Conservation (phyloP, 2,797 vertebrate genomes). For the Malurus leucopterus region DNA sequence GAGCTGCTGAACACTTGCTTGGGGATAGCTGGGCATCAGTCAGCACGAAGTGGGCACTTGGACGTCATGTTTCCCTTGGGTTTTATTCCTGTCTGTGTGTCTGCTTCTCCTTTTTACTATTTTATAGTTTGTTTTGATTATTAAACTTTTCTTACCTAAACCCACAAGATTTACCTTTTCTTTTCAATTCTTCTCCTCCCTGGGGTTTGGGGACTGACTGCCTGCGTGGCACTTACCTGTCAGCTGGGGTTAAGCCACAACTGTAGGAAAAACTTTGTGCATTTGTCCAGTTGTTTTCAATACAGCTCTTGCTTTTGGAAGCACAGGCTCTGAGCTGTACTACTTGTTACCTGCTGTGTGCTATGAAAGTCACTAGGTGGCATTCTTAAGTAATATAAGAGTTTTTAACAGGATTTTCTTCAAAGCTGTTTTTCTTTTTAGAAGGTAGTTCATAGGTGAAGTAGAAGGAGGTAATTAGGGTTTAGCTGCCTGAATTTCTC, state of each 20-base stretch:
- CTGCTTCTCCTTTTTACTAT: neutral
- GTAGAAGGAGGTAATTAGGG: neutral
- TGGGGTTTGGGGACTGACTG: neutral
- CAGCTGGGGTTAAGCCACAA: accelerated
- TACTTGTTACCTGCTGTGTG: neutral
- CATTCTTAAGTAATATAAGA: neutral
- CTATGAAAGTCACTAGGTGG: slow-evolving; percentile 15
- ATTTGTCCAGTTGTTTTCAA: neutral
- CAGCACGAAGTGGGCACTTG: neutral
- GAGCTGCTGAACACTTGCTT: neutral
- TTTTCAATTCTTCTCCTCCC: neutral
- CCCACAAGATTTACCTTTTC: neutral
- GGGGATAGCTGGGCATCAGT: accelerated
- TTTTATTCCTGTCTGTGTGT: neutral
- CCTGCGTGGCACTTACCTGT: neutral
- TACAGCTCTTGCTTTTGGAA: neutral
- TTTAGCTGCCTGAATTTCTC: neutral
- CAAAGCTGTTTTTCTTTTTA: neutral
- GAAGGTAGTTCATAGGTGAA: neutral
- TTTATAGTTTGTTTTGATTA: neutral
- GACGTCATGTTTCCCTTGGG: neutral
- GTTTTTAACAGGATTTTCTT: neutral
- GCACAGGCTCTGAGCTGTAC: neutral
- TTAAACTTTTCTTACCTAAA: neutral
- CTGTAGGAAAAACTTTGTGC: neutral